Evolutionary conservation across 35 echinoderm and acorn worm genomes (phyloP), one percentile per base, ranked within the genome.

Genomic region (Ptychodera flava): DNA sequence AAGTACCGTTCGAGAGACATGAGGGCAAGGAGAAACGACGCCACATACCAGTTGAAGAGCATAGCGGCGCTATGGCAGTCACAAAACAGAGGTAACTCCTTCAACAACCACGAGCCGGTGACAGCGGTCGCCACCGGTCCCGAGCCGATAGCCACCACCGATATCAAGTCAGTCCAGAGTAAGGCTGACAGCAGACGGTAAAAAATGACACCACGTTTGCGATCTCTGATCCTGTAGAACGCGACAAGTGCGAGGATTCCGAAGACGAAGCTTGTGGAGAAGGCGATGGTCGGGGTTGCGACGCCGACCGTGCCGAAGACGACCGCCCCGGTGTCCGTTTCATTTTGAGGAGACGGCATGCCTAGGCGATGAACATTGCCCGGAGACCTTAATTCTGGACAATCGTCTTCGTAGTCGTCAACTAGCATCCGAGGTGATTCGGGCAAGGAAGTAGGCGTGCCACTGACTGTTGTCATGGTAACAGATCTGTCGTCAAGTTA

Each of bases 1-100:
- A 98, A 79, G 36, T 92, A 98, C 78, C 95, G 92, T 81, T 98
- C 95, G 86, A 93, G 92, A 0, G 87, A 64, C 45, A 64, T 64
- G 6, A 22, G 6, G 22, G 6, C 45, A 6, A 64, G 22, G 45
- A 64, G 45, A 64, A 64, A 64, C 6, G 45, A 6, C 6, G 22
- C 45, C 6, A 22, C 45, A 22, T 64, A 64, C 45, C 45, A 64
- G 45, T 64, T 64, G 22, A 22, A 6, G 22, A 64, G 45, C 22
- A 22, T 64, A 22, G 22, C 22, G 6, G 45, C 45, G 22, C 45
- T 22, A 22, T 64, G 22, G 22, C 6, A 64, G 45, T 64, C 22
- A 64, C 45, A 64, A 6, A 64, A 22, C 45, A 12, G 45, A 64
- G 6, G 6, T 12, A 64, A 22, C 45, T 22, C 22, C 45, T 64